Evolutionary conservation across 2,888 invertebrate genomes (phyloP), one percentile per base, ranked within the genome.

Genomic region (Cheilosia grossa): DNA sequence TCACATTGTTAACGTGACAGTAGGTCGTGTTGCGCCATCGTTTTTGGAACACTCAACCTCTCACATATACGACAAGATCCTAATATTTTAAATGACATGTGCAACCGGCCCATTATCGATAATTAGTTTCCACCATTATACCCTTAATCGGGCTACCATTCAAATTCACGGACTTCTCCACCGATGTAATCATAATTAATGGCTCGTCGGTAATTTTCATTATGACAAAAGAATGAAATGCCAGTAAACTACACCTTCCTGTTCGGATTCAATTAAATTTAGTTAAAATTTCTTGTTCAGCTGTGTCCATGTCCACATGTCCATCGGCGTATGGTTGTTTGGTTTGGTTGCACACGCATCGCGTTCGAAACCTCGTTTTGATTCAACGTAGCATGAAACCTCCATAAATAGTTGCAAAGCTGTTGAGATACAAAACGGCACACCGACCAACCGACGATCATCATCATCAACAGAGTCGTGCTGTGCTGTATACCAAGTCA

Each of bases 371-470:
- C 80, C 80, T 80, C 73, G 77, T 49, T 53, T 51, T 61, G 77
- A 72, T 72, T 77, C 77, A 82, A 54, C 67, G 67, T 78, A 82
- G 78, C 73, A 74, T 83, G 78, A 74, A 74, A 83, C 69, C 58
- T 69, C 69, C 78, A 79, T 83, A 83, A 83, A 74, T 79, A 83
- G 78, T 63, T 37, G 9, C 63, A 69, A 82, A 78, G 56, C 73
- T 72, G 24, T 9, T 54, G 47, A 51, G 42, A 33, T 44, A 54
- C 75, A 24, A 56, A 82, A 63, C 69, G 63, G 64, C n/a, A n/a
- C n/a, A 42, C 44, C 27, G 6, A 27, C 30, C 63, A 21, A 37
- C 30, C 59, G 47, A 44, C 40, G 44, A 61, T 53, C 51, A 70
- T 59, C 64, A 70, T 66, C 54, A 72, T 53, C 64, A 70, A 3